Percentiles rank a stretch among this genome's conserved stretches.
Conservation (phyloP, 2,797 vertebrate species). For the Microctenopoma steveboyesi region DNA sequence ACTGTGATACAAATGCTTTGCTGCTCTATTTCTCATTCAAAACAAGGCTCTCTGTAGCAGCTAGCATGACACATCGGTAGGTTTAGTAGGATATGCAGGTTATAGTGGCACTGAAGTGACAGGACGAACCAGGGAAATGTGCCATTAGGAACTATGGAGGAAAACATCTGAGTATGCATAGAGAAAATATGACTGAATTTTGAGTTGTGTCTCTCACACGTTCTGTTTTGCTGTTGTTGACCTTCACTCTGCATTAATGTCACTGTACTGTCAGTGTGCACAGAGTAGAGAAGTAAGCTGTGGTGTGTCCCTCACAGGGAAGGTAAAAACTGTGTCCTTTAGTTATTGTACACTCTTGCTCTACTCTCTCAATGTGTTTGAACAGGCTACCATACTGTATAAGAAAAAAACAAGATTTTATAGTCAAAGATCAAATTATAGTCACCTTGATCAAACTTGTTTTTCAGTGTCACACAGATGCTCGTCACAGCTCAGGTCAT, state of each 20-base stretch:
- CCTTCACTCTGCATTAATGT: neutral
- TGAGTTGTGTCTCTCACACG: neutral
- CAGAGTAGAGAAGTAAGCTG: neutral
- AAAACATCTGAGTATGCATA: slow-evolving; percentile 22
- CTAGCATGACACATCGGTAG: slow-evolving; percentile 37
- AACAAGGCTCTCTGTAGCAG: slow-evolving; percentile 17
- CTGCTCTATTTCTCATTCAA: slow-evolving; percentile 21
- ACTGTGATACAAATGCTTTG: slow-evolving; percentile 13
- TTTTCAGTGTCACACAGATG: slow-evolving; percentile 9
- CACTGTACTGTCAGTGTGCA: neutral
- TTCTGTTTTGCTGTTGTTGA: neutral
- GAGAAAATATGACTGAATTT: neutral
- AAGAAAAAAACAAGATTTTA: neutral
- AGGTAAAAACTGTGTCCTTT: neutral
- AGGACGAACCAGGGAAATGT: slow-evolving; percentile 26
- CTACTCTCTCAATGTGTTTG: slow-evolving; percentile 1
- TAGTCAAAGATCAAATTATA: neutral
- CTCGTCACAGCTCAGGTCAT: slow-evolving; percentile 47
- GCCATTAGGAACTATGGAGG: slow-evolving; percentile 4
- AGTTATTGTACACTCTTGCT: neutral
- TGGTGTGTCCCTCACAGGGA: neutral
- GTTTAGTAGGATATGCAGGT: slow-evolving; percentile 31
- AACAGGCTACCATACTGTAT: neutral
- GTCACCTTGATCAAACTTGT: neutral
- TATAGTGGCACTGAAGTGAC: slow-evolving; percentile 36